phyloP scores from a whole-genome alignment of 2,113 vertebrate genomes.

The Pterocles orientalis region DNA sequence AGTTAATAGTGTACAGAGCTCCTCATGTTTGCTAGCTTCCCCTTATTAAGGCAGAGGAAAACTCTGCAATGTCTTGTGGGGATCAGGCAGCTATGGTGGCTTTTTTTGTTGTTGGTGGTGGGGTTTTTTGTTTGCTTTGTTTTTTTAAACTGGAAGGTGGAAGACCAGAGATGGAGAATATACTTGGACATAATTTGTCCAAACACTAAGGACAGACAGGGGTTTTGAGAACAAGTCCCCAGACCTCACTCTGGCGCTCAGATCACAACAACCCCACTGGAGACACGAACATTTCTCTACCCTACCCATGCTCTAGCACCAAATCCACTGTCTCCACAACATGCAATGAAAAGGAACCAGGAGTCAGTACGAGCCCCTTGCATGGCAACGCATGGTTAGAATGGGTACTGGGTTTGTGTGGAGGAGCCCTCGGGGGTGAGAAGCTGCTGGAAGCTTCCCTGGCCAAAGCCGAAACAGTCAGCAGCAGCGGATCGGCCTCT shows the following conservation, averaged over 20 bases:
- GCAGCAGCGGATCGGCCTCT: no score
- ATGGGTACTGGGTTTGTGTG: no score
- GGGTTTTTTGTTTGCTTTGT: background rate
- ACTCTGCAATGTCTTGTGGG: background rate
- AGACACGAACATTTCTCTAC: background rate
- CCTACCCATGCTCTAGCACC: background rate
- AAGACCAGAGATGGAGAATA: background rate
- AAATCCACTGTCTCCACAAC: background rate
- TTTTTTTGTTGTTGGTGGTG: background rate
- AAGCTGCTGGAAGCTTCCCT: no score
- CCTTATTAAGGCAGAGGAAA: background rate
- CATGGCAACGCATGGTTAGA: background rate
- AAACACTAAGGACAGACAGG: background rate
- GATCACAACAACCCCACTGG: background rate
- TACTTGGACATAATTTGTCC: background rate
- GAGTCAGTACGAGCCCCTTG: background rate
- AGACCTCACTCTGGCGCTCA: background rate
- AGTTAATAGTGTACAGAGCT: background rate
- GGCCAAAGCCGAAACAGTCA: no score
- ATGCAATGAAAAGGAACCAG: background rate
- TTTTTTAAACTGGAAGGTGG: background rate
- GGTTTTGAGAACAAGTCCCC: background rate
- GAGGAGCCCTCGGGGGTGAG: no score
- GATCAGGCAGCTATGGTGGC: background rate
- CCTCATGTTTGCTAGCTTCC: background rate